Percentiles rank a stretch among this genome's conserved stretches.
Conservation (phyloP, 1,140 invertebrate genomes). For the Calephelis virginiensis region DNA sequence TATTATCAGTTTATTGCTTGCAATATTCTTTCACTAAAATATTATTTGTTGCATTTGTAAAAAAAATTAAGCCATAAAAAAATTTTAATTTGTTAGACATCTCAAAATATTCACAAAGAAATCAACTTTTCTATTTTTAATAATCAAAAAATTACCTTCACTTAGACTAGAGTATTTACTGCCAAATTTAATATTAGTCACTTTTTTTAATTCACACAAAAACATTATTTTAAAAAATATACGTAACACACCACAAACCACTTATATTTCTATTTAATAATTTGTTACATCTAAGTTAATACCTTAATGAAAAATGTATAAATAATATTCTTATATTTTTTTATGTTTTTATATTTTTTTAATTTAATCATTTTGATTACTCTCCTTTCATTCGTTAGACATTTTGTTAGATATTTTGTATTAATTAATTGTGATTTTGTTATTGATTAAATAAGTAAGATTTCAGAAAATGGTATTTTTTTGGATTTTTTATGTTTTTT, state of each 20-base stretch:
- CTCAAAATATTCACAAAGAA: neutral
- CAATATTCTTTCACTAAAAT: neutral
- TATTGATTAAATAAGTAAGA: too few relatives aligned
- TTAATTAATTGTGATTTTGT: too few relatives aligned
- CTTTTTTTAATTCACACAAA: conserved; percentile 7
- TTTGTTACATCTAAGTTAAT: neutral
- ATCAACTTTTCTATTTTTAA: neutral
- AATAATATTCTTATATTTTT: neutral
- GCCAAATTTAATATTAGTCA: conserved; percentile 4
- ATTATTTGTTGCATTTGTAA: neutral
- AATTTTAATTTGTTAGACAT: neutral
- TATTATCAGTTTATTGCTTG: too few relatives aligned
- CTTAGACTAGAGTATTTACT: conserved; percentile 8
- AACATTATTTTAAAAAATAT: neutral
- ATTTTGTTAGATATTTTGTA: neutral
- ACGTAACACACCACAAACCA: neutral
- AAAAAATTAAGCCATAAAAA: neutral
- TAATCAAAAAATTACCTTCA: neutral
- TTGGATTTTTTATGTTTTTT: too few relatives aligned
- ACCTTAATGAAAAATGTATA: neutral
- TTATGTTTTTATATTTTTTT: neutral
- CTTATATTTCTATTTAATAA: neutral
- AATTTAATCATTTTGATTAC: too few relatives aligned
- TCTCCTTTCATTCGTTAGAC: neutral
- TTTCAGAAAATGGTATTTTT: too few relatives aligned